These are phyloP conservation scores for Sinohyriopsis cumingii DNA, from an alignment of 2,888 invertebrate genomes.

Conservation along the genomic window DNA sequence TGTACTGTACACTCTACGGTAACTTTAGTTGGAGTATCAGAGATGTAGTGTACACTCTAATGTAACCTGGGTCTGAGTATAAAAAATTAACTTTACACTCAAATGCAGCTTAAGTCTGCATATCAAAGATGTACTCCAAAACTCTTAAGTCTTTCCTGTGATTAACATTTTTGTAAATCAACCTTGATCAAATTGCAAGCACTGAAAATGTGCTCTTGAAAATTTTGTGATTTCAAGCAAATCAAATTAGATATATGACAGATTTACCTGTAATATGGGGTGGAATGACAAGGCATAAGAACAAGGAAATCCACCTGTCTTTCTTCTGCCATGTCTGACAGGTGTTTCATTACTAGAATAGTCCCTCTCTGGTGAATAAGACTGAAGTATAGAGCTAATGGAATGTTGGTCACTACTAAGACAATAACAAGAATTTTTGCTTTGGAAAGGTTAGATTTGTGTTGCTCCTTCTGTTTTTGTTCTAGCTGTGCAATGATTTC, in stretches of 20 bases:
- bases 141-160: too few species aligned
- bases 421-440: conserved; percentile 55
- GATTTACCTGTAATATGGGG: conserved; percentile 85
- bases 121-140: too few species aligned
- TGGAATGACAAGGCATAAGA: conserved; percentile 95
- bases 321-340: conserved; percentile 74
- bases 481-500: conserved; percentile 40
- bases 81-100: too few species aligned
- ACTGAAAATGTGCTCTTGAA: too few species aligned
- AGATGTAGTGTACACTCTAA: too few species aligned
- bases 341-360: conserved; percentile 81
- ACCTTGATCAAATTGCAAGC: too few species aligned
- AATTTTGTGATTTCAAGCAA: too few species aligned
- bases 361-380: conserved; percentile 86
- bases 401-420: conserved; percentile 67
- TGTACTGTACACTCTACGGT: too few species aligned
- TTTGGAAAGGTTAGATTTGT: conserved; percentile 47
- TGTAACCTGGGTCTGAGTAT: too few species aligned
- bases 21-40: too few species aligned
- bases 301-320: conserved; percentile 79
- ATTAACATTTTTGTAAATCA: too few species aligned
- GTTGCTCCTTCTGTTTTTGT: conserved; percentile 38
- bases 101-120: too few species aligned
- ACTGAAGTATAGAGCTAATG: conserved; percentile 81
- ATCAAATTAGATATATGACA: not conserved